A percentile compares a stretch with the other conserved stretches of the same genome.
phyloP scores from a whole-genome alignment of 2,888 invertebrate species.

The Drosophila phalerata region DNA sequence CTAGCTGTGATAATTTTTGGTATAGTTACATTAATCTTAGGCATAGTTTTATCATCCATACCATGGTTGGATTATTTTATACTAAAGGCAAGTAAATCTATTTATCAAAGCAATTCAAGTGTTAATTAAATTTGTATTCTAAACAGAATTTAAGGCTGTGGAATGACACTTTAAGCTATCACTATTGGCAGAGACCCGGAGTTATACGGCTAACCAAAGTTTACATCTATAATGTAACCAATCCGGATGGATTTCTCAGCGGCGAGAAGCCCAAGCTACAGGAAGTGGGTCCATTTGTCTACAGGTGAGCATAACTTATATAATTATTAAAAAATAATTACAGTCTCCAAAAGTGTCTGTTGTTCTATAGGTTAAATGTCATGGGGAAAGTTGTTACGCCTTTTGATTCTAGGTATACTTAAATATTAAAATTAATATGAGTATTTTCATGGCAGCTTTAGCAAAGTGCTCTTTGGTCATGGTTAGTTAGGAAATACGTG shows the following conservation, averaged over 20 bases:
- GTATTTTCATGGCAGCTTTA: conserved; percentile 59
- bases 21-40: conserved; percentile 91
- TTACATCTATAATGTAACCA: conserved; percentile 95
- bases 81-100: conserved; percentile 88
- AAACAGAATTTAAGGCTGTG: conserved; percentile 92
- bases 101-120: too few relatives aligned
- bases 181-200: conserved; percentile 95
- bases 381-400: conserved; percentile 61
- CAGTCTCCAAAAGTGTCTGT: neutral
- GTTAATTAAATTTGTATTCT: neutral
- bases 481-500: conserved; percentile 62
- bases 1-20: conserved; percentile 93
- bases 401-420: conserved; percentile 43
- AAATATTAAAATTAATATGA: conserved; percentile 26
- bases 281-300: conserved; percentile 94
- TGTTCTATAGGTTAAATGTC: conserved; percentile 10
- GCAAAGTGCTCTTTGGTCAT: conserved; percentile 59
- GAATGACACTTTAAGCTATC: conserved; percentile 94
- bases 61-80: conserved; percentile 96
- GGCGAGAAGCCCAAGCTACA: conserved; percentile 93
- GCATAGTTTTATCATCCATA: conserved; percentile 93
- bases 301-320: conserved; percentile 88
- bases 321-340: neutral
- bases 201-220: conserved; percentile 93
- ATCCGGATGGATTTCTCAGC: conserved; percentile 91